Evolutionary conservation across 2,797 vertebrate species (phyloP).

Genomic region (Gadopsis marmoratus): DNA sequence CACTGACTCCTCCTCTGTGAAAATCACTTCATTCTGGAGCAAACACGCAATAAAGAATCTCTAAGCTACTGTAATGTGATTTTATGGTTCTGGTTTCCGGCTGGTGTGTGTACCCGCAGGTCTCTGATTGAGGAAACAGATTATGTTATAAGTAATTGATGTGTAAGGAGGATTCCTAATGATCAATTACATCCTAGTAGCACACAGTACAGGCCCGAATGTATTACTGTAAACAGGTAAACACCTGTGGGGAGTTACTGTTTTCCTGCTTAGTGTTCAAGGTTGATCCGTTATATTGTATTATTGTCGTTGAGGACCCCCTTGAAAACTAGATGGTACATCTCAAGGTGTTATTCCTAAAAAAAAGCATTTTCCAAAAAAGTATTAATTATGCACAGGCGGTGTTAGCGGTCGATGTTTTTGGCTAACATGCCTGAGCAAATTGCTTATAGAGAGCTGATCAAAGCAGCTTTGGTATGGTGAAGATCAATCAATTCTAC

Average conservation of each 20-base stretch:
- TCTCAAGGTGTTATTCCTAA: neutral
- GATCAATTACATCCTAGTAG: constrained; percentile 1
- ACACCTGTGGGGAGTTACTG: constrained; percentile 11
- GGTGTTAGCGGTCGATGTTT: constrained; percentile 25
- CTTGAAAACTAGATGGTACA: too few species aligned
- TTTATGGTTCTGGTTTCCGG: constrained; percentile 42
- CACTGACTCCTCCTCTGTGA: constrained; percentile 50
- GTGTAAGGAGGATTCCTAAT: constrained; percentile 26
- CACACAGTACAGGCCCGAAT: constrained; percentile 3
- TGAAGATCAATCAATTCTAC: constrained; percentile 71
- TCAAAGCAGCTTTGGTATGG: constrained; percentile 59
- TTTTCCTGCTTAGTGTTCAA: constrained; percentile 6
- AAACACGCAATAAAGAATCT: constrained; percentile 39
- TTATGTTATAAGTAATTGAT: constrained; percentile 37
- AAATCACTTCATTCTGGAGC: constrained; percentile 46
- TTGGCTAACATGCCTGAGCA: constrained; percentile 27
- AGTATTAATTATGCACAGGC: neutral
- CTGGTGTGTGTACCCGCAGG: constrained; percentile 10
- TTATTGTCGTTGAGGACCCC: too few species aligned
- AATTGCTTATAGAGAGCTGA: constrained; percentile 43
- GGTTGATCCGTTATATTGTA: neutral
- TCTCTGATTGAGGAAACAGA: constrained; percentile 34
- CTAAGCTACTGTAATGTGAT: constrained; percentile 37
- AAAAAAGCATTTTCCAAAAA: neutral
- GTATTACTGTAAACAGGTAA: constrained; percentile 17